Evolutionary conservation across 2,113 vertebrate genomes (phyloP).

Genomic region (Neolamprologus sp.): DNA sequence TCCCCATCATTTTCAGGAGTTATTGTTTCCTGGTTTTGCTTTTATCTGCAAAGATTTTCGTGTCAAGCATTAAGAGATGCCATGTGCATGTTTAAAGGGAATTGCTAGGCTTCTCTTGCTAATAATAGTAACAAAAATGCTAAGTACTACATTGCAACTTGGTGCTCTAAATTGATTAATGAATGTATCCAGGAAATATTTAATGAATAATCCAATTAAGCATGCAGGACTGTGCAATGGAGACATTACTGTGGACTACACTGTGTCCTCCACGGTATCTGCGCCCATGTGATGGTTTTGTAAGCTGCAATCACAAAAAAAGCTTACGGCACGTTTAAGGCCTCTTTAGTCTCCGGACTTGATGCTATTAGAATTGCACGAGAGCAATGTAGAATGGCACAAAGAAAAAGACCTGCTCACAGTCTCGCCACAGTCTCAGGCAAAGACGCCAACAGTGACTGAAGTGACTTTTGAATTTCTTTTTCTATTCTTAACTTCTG

Average conservation of each 20-base stretch:
- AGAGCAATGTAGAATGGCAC: not conserved
- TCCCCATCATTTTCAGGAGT: not conserved
- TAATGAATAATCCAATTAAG: not conserved
- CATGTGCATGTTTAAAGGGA: not conserved
- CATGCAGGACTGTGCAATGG: not conserved
- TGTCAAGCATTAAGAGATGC: not conserved
- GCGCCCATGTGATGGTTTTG: not conserved
- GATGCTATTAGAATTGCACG: not conserved
- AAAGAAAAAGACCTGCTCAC: not conserved
- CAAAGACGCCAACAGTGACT: not conserved
- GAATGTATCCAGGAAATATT: not conserved
- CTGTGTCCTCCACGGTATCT: not conserved
- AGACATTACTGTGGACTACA: not conserved
- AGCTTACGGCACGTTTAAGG: not conserved
- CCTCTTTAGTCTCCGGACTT: not conserved
- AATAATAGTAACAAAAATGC: not conserved
- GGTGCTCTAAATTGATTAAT: not conserved
- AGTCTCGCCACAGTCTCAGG: not conserved
- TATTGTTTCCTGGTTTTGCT: not conserved
- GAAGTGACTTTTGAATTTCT: not conserved
- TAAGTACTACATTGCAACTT: not conserved
- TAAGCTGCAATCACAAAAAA: not conserved
- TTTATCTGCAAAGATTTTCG: not conserved
- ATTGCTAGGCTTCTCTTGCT: not conserved
- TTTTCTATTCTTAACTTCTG: not conserved